These are phyloP conservation scores for Lysiphlebus fabarum DNA, from an alignment of 1,140 invertebrate genomes.

Conservation along the genomic window DNA sequence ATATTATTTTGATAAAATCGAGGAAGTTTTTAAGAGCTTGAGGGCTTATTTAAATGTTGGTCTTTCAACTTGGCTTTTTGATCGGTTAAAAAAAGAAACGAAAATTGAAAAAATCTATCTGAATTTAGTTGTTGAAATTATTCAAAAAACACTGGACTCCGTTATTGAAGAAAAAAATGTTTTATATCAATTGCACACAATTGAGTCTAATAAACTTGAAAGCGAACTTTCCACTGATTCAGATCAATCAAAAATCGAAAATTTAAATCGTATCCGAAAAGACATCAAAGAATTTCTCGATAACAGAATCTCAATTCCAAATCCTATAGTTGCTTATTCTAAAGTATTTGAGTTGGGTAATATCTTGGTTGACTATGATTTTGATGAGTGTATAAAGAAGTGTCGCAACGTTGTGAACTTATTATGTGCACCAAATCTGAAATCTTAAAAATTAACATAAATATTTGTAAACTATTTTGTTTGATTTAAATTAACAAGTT, in stretches of 20 bases:
- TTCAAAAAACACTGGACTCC: conserved; percentile 38
- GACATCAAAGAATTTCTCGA: conserved; percentile 37
- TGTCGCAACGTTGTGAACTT: too few species aligned
- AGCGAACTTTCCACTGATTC: conserved; percentile 22
- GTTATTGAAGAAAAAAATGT: conserved; percentile 34
- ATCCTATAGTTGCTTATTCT: conserved; percentile 38
- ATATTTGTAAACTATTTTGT: too few species aligned
- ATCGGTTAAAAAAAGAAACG: conserved; percentile 1
- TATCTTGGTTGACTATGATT: conserved; percentile 31
- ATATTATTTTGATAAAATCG: conserved; percentile 13
- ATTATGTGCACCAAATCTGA: too few species aligned
- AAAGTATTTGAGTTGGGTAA: conserved; percentile 35
- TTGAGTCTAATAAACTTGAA: conserved; percentile 39
- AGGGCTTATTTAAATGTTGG: conserved; percentile 44
- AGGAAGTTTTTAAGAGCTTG: conserved; percentile 34
- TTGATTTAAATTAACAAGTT: too few species aligned
- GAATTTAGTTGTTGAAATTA: conserved; percentile 22
- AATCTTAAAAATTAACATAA: too few species aligned
- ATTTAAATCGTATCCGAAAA: conserved; percentile 34
- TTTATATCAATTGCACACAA: conserved; percentile 33
- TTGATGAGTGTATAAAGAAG: not conserved
- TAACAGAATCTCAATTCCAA: conserved; percentile 36
- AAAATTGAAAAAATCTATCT: not conserved
- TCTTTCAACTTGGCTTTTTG: conserved; percentile 37
- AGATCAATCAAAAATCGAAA: conserved; percentile 23